Evolutionary conservation across 2,113 vertebrate species (phyloP).

Genomic region (Labeo rohita): DNA sequence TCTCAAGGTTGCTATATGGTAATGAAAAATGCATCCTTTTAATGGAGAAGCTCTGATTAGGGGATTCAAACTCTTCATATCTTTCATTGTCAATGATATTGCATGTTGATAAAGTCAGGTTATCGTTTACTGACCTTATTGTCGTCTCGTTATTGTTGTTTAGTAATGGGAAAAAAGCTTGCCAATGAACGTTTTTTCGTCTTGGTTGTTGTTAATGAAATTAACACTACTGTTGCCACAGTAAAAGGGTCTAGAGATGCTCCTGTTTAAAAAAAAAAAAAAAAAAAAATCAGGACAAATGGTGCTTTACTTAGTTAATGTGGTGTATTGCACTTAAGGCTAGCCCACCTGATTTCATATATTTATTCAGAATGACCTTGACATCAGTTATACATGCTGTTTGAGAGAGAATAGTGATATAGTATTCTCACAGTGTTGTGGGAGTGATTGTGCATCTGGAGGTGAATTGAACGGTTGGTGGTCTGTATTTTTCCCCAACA

Average conservation of each 20-base stretch:
- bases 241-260: background rate
- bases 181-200: too few species aligned
- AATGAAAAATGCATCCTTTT: too few species aligned
- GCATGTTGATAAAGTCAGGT: too few species aligned
- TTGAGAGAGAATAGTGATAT: background rate
- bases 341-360: background rate
- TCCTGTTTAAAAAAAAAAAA: background rate
- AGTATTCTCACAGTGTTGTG: background rate
- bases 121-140: too few species aligned
- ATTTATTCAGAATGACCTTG: background rate
- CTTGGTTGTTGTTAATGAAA: too few species aligned
- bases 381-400: background rate
- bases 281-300: background rate
- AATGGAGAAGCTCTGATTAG: too few species aligned
- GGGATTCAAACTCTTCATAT: too few species aligned
- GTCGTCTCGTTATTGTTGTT: too few species aligned
- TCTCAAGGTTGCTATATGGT: too few species aligned
- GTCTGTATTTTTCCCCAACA: constrained; percentile 2
- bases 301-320: background rate
- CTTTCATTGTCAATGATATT: too few species aligned
- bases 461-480: constrained; percentile 9
- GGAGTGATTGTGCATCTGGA: background rate
- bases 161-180: too few species aligned
- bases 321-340: background rate
- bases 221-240: too few species aligned